Percentiles rank a stretch among this genome's conserved stretches.
Conservation (phyloP, 2,888 invertebrate species). For the Crioceris asparagi region DNA sequence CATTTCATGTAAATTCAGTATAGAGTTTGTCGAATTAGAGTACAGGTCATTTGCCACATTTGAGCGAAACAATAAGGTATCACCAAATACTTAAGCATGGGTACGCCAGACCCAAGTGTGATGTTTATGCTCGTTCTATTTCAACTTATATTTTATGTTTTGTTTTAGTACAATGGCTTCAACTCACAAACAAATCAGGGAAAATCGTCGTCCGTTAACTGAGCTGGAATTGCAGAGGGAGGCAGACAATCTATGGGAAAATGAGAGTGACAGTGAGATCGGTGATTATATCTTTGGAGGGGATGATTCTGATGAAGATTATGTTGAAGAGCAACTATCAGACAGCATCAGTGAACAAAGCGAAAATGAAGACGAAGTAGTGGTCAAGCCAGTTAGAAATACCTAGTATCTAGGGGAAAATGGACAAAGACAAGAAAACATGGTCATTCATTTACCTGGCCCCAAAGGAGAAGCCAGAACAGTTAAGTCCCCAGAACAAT, state of each 20-base stretch:
- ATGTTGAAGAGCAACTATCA: conserved; percentile 1
- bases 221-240: conserved; percentile 1
- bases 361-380: neutral
- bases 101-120: neutral
- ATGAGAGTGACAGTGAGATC: neutral
- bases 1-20: conserved; percentile 1
- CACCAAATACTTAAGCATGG: neutral
- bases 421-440: conserved; percentile 1
- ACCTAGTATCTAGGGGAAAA: neutral
- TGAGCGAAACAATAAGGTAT: conserved; percentile 1
- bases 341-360: conserved; percentile 1
- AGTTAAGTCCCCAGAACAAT: neutral
- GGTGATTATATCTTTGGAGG: conserved; percentile 1
- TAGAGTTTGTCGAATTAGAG: neutral
- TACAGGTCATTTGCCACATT: neutral
- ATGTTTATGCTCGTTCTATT: neutral
- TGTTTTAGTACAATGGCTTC: conserved; percentile 1
- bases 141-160: neutral
- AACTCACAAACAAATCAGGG: neutral
- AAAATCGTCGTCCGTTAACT: neutral
- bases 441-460: neutral
- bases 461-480: neutral
- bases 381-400: conserved; percentile 1
- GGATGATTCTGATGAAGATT: conserved; percentile 1
- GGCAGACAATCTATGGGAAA: conserved; percentile 1